phyloP scores from a whole-genome alignment of 2,888 invertebrate species.

The Dryococelus australis region DNA sequence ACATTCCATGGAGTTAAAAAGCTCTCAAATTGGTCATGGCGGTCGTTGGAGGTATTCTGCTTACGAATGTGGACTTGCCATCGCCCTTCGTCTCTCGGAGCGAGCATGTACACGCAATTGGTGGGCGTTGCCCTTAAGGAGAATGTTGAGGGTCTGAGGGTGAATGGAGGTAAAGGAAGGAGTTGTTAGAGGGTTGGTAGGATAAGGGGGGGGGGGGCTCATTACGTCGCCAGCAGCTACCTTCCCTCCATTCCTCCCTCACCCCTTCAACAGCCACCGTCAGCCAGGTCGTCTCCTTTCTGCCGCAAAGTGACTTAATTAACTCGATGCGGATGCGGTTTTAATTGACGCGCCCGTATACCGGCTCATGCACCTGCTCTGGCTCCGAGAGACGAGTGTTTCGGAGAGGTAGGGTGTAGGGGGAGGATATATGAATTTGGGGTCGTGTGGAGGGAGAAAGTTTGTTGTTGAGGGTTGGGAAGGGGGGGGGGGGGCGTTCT shows the following conservation, averaged over 20 bases:
- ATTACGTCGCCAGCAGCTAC: not conserved
- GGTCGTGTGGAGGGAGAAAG: not conserved
- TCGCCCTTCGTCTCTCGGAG: no score
- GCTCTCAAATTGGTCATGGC: no score
- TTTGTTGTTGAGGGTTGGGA: not conserved
- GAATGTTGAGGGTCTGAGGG: not conserved
- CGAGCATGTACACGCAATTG: no score
- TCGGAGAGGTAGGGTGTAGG: not conserved
- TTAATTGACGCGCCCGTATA: not conserved
- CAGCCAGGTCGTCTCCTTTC: not conserved
- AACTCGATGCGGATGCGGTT: slow-evolving; percentile 6
- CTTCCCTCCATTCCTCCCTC: not conserved
- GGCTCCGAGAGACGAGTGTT: not conserved
- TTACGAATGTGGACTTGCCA: no score
- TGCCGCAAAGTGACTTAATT: slow-evolving; percentile 16
- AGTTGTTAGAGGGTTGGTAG: not conserved
- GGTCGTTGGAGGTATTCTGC: no score
- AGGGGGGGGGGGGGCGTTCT: not conserved
- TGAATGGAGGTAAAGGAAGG: not conserved
- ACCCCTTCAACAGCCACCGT: not conserved
- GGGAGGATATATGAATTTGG: not conserved
- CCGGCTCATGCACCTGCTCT: slow-evolving; percentile 7
- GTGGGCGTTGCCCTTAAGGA: no score
- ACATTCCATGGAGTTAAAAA: no score
- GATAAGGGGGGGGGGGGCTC: not conserved